Evolutionary conservation across 2,797 vertebrate genomes (phyloP).

Genomic region (Knipowitschia caucasica): DNA sequence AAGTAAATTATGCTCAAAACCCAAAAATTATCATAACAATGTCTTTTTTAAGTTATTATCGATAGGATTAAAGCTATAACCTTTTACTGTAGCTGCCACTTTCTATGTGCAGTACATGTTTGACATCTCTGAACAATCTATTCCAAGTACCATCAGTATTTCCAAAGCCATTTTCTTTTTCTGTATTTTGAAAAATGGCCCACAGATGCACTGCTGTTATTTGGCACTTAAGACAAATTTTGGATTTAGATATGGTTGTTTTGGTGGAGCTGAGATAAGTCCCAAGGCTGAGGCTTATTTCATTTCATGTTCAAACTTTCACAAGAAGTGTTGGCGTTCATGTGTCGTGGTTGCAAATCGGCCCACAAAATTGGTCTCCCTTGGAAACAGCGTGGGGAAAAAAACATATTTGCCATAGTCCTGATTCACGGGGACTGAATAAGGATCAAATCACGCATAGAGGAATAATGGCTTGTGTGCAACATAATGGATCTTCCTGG

Average conservation of each 20-base stretch:
- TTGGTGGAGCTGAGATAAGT: constrained; percentile 5
- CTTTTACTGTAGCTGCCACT: too few relatives aligned
- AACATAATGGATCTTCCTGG: neutral
- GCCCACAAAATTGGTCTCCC: constrained; percentile 1
- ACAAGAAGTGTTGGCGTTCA: constrained; percentile 3
- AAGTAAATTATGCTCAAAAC: too few relatives aligned
- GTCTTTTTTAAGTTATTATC: too few relatives aligned
- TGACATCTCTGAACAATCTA: neutral
- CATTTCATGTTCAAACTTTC: constrained; percentile 5
- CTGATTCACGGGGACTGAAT: constrained; percentile 4
- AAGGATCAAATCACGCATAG: constrained; percentile 10
- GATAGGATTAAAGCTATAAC: too few relatives aligned
- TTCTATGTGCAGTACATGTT: too few relatives aligned
- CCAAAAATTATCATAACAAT: too few relatives aligned
- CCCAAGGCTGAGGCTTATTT: constrained; percentile 1
- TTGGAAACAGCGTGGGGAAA: constrained; percentile 8
- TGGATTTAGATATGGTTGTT: constrained; percentile 6
- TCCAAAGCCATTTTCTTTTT: neutral
- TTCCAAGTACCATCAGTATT: neutral
- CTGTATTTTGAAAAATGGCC: neutral
- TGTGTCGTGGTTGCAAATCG: neutral
- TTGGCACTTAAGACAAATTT: neutral
- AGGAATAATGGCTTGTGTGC: constrained; percentile 6
- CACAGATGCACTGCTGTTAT: neutral
- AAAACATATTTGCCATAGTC: neutral